These are phyloP conservation scores for Lerema accius DNA, from an alignment of 1,140 invertebrate genomes.

Conservation along the genomic window DNA sequence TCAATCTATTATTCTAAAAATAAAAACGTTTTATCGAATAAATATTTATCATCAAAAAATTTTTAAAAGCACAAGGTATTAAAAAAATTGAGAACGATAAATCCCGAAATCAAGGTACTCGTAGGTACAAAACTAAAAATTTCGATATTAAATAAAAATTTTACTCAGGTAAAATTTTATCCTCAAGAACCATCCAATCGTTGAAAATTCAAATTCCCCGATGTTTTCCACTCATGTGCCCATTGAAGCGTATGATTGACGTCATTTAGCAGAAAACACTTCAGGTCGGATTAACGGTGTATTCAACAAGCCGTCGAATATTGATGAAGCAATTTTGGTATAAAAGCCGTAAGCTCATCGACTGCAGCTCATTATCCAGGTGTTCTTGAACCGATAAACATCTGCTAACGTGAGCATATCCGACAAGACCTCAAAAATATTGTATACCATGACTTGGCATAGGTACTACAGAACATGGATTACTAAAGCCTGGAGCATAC, in stretches of 20 bases:
- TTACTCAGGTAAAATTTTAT: background rate
- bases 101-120: no score
- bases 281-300: background rate
- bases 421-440: no score
- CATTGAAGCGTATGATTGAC: background rate
- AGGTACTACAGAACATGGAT: no score
- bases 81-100: no score
- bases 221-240: background rate
- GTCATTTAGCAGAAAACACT: conserved; percentile 3
- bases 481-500: no score
- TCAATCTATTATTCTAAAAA: no score
- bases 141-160: no score
- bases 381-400: background rate
- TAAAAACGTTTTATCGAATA: no score
- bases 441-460: no score
- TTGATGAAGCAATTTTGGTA: background rate
- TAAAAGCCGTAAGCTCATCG: background rate
- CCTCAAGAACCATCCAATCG: conserved; percentile 7
- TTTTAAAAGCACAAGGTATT: no score
- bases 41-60: no score
- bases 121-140: no score
- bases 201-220: conserved; percentile 1
- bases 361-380: background rate
- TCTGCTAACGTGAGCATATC: background rate
- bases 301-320: background rate